Base-by-base conservation (phyloP, 2,113 vertebrate genomes). In the Vidua macroura region DNA sequence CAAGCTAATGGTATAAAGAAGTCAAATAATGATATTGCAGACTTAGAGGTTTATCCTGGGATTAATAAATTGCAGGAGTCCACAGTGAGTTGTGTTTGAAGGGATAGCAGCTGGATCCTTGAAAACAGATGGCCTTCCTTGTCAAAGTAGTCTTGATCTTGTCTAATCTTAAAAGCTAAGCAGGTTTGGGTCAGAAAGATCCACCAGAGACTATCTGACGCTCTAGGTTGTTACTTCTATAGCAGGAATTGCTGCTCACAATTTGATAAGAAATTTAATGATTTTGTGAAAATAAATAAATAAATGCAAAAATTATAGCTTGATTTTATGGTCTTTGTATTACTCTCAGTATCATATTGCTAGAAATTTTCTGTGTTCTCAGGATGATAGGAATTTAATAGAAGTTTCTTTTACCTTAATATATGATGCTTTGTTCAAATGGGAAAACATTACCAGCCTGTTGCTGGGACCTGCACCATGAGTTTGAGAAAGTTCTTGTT, bases 111-210 rank as follows among this genome's bases (percentile, higher is more conserved):
- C 93, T 97, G 94, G 93, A 97, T 93, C 72, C 87, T 95, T 86
- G 95, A 83, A 94, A 96, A 96, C 94, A 97, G 95, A 96, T 96
- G 92, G 92, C 82, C 93, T 96, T 96, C 75, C 91, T 94, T 95
- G 84, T 89, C 96, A 96, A 93, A 94, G 93, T 88, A 94, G 92
- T 86, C 87, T 94, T 95, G 92, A 96, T 96, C 90, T 97, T 95
- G 91, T 96, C 92, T 96, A 91, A 95, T 95, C 94, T 93, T 93
- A 97, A 96, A 95, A 97, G 92, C 90, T 95, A 94, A 96, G 92
- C 92, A 95, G 88, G 85, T 95, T 95, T 95, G 87, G 85, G 82
- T 83, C 9, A 14, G 78, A 83, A 94, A 94, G 87, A 93, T 91
- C 63, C 91, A 93, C 94, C 30, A 76, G 93, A 94, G 92, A 96